These are phyloP conservation scores for Orbicella faveolata DNA, from an alignment of 64 coral and sea anemone genomes.

Conservation along the genomic window DNA sequence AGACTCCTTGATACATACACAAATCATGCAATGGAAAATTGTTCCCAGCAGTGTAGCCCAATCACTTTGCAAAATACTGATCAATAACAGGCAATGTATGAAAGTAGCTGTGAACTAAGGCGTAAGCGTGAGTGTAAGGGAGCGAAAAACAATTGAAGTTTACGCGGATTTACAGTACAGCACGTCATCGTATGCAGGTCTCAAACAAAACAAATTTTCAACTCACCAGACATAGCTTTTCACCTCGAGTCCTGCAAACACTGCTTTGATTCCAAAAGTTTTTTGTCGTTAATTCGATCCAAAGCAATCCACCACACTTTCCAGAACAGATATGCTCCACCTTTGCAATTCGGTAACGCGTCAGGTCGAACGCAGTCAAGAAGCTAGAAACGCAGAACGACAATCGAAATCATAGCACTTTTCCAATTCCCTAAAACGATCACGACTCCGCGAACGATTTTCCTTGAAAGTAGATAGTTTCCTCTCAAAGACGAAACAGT, in stretches of 20 bases:
- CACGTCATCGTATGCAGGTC: constrained; percentile 63
- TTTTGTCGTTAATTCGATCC: constrained; percentile 14
- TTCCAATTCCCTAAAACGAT: constrained; percentile 32
- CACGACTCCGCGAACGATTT: constrained; percentile 53
- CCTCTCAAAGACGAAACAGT: constrained; percentile 31
- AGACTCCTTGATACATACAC: constrained; percentile 12
- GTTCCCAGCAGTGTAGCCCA: background rate
- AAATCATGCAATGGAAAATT: constrained; percentile 31
- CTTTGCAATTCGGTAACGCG: constrained; percentile 66
- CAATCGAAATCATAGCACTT: constrained; percentile 53
- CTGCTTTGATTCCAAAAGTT: constrained; percentile 28
- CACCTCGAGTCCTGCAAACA: constrained; percentile 19
- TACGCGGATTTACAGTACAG: constrained; percentile 39
- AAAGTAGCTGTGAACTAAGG: background rate
- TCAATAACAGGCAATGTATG: background rate
- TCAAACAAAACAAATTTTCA: constrained; percentile 35
- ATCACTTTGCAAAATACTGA: constrained; percentile 3
- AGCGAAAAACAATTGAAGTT: constrained; percentile 25
- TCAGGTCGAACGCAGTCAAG: constrained; percentile 73
- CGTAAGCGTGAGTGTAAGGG: constrained; percentile 12
- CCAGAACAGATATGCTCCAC: constrained; percentile 45
- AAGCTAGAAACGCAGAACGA: constrained; percentile 52
- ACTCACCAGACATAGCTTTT: constrained; percentile 67
- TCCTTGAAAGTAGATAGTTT: constrained; percentile 43
- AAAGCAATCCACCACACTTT: constrained; percentile 50